Base-by-base conservation (phyloP, 2,113 vertebrate genomes). In the Irena cyanogastra region DNA sequence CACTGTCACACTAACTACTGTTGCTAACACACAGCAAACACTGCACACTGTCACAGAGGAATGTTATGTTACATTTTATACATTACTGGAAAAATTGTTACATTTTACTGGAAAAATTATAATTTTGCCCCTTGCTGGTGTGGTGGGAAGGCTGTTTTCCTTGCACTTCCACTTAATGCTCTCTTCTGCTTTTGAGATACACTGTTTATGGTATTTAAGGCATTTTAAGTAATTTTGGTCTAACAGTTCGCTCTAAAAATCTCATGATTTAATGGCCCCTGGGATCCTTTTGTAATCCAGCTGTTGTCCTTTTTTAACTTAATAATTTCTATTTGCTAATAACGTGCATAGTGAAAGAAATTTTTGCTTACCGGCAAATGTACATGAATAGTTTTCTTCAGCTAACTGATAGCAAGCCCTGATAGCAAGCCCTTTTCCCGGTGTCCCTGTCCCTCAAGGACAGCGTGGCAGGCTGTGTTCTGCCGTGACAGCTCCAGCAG, bases 391-490 rank as follows among this genome's bases (percentile, higher is more conserved):
- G 18, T 45, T 76, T 90, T 31, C 41, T 54, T 61, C 42, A 57
- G 27, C 10, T 77, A 74, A 56, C 33, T 89, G 44, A 19, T 44
- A 41, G 42, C n/a, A 77, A 93, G 22, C 5, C 15, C 15, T 39
- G 5, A n/a, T n/a, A n/a, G n/a, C n/a, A n/a, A n/a, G 1, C 7
- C 20, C 7, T 42, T 84, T 71, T 23, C 18, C 52, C 16, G 63
- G 9, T 10, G 20, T 59, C 15, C 10, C 27, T 79, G 77, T 9
- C 11, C 14, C 31, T 37, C 1, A 1, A 41, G 50, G 30, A 16
- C 26, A 42, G 20, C 2, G 9, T 0, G 1, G 3, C 47, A 57
- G 69, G 12, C 47, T 63, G 4, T 8, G 21, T 3, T 4, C 9
- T 6, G 5, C 19, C 13, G 12, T 4, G 0, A 4, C 42, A 83